Base-by-base conservation (phyloP, 2,113 vertebrate species). In the Tragulus kanchil region DNA sequence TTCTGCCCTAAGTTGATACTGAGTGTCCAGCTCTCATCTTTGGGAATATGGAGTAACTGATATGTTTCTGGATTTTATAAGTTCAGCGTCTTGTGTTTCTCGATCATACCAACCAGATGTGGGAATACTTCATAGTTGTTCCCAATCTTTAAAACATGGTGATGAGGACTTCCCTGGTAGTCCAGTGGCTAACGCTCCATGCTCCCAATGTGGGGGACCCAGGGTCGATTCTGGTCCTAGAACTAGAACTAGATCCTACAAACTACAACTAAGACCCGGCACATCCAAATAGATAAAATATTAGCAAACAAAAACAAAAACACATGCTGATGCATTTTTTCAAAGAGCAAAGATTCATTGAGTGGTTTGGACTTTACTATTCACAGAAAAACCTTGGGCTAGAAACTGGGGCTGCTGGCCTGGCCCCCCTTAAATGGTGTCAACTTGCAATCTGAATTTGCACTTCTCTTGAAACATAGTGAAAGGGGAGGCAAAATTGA, bases 401-500 rank as follows among this genome's bases (percentile, higher is more conserved):
- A 10, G 61, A 65, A 23, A 62, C 3, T 17, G 36, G 65, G 19
- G 19, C 9, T 61, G 19, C 73, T 81, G 8, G 19, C 56, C 52
- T 75, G 56, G 36, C 15, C 65, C 3, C 19, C 50, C 21, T 90
- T 90, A 45, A 26, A 16, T 26, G 62, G n/a, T 87, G n/a, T 7
- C 10, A 52, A 16, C 23, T 61, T 61, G 45, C 50, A 89, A 64
- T 4, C 15, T 73, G 82, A 79, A n/a, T 45, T 78, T 50, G 45
- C 0, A 42, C 36, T 59, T 89, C 31, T 69, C 36, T 56, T 67
- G 61, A 81, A 36, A 90, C 3, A 21, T 14, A 54, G 13, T 58
- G 69, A 94, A 54, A 93, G 50, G 31, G n/a, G 59, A 90, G 52
- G 48, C 17, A 81, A 50, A 90, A 84, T 8, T 25, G 87, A 93